Percentiles rank a stretch among this genome's conserved stretches.
These are phyloP conservation scores for Lepidostoma basale DNA, from an alignment of 1,140 invertebrate species.

Conservation along the genomic window DNA sequence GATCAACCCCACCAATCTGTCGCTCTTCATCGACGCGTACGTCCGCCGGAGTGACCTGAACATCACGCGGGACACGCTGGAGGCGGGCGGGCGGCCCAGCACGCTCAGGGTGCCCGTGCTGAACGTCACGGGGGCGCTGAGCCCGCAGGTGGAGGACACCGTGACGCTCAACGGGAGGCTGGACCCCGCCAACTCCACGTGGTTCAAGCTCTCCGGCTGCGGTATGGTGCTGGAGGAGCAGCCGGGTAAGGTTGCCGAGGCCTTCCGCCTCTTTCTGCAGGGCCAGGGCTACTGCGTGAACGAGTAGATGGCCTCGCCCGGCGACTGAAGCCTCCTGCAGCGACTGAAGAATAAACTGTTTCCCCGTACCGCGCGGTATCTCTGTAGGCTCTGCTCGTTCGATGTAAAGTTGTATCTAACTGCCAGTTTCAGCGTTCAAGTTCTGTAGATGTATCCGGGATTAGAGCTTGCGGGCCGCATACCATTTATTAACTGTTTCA, in stretches of 20 bases:
- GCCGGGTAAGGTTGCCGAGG: constrained; percentile 91
- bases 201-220: constrained; percentile 85
- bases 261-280: constrained; percentile 92
- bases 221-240: constrained; percentile 92
- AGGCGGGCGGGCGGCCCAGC: neutral
- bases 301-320: neutral
- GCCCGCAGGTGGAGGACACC: constrained; percentile 95
- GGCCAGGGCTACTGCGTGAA: constrained; percentile 77
- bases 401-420: too few relatives aligned
- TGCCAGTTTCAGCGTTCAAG: too few relatives aligned
- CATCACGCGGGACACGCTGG: constrained; percentile 66
- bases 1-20: constrained; percentile 92
- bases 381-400: too few relatives aligned
- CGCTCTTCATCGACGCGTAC: constrained; percentile 93
- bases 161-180: constrained; percentile 94
- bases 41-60: constrained; percentile 87
- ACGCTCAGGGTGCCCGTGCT: constrained; percentile 79
- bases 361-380: too few relatives aligned
- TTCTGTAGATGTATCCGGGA: too few relatives aligned
- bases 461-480: too few relatives aligned
- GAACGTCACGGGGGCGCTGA: constrained; percentile 91
- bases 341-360: too few relatives aligned
- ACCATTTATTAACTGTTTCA: too few relatives aligned
- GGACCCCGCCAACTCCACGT: constrained; percentile 93
- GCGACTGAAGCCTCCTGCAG: neutral